phyloP scores from a whole-genome alignment of 2,888 invertebrate species.

The Epicampocera succincta region DNA sequence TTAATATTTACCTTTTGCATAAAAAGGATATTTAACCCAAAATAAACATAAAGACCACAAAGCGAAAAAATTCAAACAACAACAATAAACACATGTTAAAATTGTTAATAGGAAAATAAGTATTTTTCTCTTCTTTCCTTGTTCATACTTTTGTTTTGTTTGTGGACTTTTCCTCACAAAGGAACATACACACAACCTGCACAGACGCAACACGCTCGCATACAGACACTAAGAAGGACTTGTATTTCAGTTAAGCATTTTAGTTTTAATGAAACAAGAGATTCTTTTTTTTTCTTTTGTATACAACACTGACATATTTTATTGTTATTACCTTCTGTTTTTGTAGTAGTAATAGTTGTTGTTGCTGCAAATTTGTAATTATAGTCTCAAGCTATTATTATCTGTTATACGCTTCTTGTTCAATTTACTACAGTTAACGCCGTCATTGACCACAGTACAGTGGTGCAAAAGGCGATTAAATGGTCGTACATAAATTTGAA shows the following conservation, averaged over 20 bases:
- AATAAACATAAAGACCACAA: constrained; percentile 57
- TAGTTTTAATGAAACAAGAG: constrained; percentile 45
- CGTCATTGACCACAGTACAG: constrained; percentile 42
- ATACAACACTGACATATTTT: constrained; percentile 64
- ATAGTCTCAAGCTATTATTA: constrained; percentile 58
- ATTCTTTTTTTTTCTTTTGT: constrained; percentile 17
- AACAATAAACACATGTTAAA: constrained; percentile 60
- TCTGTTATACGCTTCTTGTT: constrained; percentile 21
- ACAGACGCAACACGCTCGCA: neutral
- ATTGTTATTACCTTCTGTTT: constrained; percentile 62
- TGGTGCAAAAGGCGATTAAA: neutral
- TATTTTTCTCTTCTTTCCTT: constrained; percentile 18
- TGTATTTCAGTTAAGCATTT: constrained; percentile 52
- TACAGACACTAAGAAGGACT: neutral
- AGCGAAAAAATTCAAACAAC: constrained; percentile 25
- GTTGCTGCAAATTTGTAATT: constrained; percentile 53
- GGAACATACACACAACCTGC: constrained; percentile 5
- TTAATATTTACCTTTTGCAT: constrained; percentile 46
- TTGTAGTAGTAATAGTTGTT: constrained; percentile 38
- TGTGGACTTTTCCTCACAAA: constrained; percentile 26
- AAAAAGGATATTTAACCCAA: constrained; percentile 67
- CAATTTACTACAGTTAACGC: constrained; percentile 16
- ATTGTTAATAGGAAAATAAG: constrained; percentile 62
- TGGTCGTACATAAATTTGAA: no score
- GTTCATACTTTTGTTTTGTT: constrained; percentile 42